A percentile compares a stretch with the other conserved stretches of the same genome.
Evolutionary conservation across 2,113 vertebrate genomes (phyloP).

Genomic region (Climacteris rufus): DNA sequence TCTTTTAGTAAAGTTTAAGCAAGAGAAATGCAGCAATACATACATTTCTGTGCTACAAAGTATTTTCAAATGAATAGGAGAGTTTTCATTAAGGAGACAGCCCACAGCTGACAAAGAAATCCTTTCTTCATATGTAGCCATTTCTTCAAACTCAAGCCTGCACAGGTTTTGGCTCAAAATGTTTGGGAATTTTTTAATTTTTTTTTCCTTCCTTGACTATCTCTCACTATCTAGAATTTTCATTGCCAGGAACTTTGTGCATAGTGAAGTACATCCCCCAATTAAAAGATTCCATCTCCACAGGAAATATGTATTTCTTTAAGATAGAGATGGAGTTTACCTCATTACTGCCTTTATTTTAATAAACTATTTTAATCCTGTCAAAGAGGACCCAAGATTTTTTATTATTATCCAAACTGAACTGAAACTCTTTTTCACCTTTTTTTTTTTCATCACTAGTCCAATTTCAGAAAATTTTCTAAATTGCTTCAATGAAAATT

Average conservation of each 20-base stretch:
- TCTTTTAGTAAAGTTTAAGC: neutral
- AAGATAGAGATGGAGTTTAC: neutral
- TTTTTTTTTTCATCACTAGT: neutral
- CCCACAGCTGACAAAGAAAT: neutral
- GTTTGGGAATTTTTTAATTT: neutral
- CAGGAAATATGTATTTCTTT: neutral
- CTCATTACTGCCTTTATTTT: neutral
- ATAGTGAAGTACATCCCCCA: neutral
- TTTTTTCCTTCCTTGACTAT: neutral
- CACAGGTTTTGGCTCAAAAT: neutral
- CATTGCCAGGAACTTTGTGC: neutral
- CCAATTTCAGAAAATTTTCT: neutral
- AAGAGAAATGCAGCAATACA: neutral
- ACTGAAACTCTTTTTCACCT: neutral
- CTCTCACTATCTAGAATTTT: neutral
- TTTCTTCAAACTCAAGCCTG: neutral
- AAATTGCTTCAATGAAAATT: neutral
- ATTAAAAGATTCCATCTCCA: neutral
- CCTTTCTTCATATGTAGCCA: accelerated
- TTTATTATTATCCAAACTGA: neutral
- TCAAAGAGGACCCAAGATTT: neutral
- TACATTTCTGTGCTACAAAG: neutral
- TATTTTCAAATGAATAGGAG: neutral
- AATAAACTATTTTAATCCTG: neutral
- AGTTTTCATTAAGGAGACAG: neutral